phyloP scores from a whole-genome alignment of 1,140 invertebrate genomes.

The Ceratina australensis region DNA sequence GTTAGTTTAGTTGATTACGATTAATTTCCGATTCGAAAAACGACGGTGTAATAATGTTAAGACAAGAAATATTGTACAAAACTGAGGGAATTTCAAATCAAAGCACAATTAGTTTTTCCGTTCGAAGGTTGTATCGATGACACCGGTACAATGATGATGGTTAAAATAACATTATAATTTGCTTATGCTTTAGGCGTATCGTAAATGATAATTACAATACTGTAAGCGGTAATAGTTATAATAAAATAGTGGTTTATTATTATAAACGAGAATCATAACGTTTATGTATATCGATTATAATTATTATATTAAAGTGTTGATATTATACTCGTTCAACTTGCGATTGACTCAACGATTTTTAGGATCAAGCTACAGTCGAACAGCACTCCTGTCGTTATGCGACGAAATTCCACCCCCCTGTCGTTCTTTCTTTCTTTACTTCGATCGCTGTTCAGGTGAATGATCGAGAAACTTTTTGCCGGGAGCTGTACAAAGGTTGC shows the following conservation, averaged over 20 bases:
- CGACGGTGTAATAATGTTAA: constrained; percentile 20
- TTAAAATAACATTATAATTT: constrained; percentile 69
- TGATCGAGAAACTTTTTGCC: too few relatives aligned
- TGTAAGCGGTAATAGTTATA: constrained; percentile 68
- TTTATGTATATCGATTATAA: constrained; percentile 72
- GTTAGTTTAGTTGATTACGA: constrained; percentile 40
- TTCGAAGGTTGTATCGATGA: constrained; percentile 49
- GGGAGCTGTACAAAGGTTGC: too few relatives aligned
- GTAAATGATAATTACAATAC: constrained; percentile 67
- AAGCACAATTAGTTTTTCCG: constrained; percentile 57
- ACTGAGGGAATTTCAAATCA: constrained; percentile 58
- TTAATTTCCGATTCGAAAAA: constrained; percentile 37
- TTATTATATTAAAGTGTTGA: constrained; percentile 78
- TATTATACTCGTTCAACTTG: constrained; percentile 73
- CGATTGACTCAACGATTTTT: constrained; percentile 6
- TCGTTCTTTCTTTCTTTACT: too few relatives aligned
- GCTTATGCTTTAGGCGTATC: constrained; percentile 72
- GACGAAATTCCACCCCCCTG: too few relatives aligned
- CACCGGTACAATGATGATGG: constrained; percentile 60
- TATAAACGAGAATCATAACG: constrained; percentile 72
- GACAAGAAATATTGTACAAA: constrained; percentile 55
- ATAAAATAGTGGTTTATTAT: constrained; percentile 44
- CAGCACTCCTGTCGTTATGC: too few relatives aligned
- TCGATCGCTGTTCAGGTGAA: too few relatives aligned
- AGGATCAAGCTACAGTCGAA: too few relatives aligned